Conservation (phyloP, 1,140 invertebrate genomes). For the Bombyx mandarina region DNA sequence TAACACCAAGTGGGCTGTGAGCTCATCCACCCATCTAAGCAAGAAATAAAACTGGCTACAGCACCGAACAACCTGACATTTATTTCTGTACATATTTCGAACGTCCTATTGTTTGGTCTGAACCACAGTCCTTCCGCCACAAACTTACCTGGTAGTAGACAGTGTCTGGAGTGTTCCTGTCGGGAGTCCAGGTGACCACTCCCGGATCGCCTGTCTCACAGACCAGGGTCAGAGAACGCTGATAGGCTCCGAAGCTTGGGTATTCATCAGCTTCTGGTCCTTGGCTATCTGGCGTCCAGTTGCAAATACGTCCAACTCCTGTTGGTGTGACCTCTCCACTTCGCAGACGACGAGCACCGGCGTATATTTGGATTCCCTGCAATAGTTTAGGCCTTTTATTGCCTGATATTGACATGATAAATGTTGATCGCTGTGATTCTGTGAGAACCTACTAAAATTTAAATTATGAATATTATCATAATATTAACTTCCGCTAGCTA, state of each 20-base stretch:
- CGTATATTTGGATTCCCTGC: conserved; percentile 85
- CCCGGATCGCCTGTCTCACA: conserved; percentile 90
- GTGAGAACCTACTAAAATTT: too few relatives aligned
- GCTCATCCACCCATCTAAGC: too few relatives aligned
- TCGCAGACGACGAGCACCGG: conserved; percentile 79
- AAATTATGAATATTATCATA: too few relatives aligned
- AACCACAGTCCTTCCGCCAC: neutral
- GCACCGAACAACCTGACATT: too few relatives aligned
- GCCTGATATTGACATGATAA: too few relatives aligned
- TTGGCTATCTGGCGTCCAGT: conserved; percentile 85
- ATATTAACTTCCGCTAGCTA: too few relatives aligned
- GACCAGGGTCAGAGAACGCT: conserved; percentile 83
- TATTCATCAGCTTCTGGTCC: conserved; percentile 83
- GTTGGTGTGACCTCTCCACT: conserved; percentile 78
- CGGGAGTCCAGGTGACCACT: conserved; percentile 89
- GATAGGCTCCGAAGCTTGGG: conserved; percentile 90
- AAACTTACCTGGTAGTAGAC: conserved; percentile 90
- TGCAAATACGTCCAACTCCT: conserved; percentile 85
- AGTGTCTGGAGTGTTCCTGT: conserved; percentile 88
- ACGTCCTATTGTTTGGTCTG: neutral
- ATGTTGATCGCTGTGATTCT: too few relatives aligned
- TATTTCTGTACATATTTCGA: neutral
- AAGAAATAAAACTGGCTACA: too few relatives aligned
- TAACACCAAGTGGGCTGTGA: too few relatives aligned
- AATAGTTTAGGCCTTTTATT: neutral